Percentiles rank a stretch among this genome's conserved stretches.
Evolutionary conservation across 1,140 invertebrate genomes (phyloP).

Genomic region (Drosophila tsacasi): DNA sequence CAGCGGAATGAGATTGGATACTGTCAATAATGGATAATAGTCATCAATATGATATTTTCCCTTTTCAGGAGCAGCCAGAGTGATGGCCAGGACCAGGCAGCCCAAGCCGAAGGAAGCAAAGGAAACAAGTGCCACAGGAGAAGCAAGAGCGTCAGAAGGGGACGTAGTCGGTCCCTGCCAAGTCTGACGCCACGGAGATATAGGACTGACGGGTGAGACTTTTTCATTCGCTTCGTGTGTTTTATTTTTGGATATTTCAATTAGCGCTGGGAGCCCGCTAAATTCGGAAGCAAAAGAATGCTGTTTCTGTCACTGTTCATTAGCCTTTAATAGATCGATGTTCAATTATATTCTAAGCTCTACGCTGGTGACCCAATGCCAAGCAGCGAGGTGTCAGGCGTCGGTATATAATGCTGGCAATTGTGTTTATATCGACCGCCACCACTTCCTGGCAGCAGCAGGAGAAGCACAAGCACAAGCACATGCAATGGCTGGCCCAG

Average conservation of each 20-base stretch:
- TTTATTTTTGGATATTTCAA: slow-evolving; percentile 35
- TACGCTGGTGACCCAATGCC: slow-evolving; percentile 7
- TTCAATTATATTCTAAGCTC: slow-evolving; percentile 15
- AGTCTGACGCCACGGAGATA: slow-evolving; percentile 6
- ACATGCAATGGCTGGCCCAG: neutral
- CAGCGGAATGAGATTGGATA: slow-evolving; percentile 36
- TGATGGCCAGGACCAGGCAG: neutral
- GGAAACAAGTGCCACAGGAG: neutral
- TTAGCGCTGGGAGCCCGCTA: slow-evolving; percentile 1
- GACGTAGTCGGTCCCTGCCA: slow-evolving; percentile 25
- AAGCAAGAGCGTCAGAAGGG: neutral
- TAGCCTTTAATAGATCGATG: slow-evolving; percentile 22
- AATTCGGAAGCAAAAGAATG: slow-evolving; percentile 4
- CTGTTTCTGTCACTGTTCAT: slow-evolving; percentile 18
- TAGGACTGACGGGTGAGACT: slow-evolving; percentile 18
- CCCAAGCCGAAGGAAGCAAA: neutral
- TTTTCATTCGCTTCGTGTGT: neutral
- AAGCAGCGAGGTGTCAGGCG: neutral
- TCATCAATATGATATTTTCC: slow-evolving; percentile 36
- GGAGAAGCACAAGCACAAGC: neutral
- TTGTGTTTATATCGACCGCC: slow-evolving; percentile 18
- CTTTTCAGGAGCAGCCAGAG: slow-evolving; percentile 12
- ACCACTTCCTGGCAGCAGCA: slow-evolving; percentile 2
- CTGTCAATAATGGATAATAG: slow-evolving; percentile 41
- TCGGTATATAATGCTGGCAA: slow-evolving; percentile 12